These are phyloP conservation scores for Tenthredo mesomela DNA, from an alignment of 2,888 invertebrate genomes.

Conservation along the genomic window DNA sequence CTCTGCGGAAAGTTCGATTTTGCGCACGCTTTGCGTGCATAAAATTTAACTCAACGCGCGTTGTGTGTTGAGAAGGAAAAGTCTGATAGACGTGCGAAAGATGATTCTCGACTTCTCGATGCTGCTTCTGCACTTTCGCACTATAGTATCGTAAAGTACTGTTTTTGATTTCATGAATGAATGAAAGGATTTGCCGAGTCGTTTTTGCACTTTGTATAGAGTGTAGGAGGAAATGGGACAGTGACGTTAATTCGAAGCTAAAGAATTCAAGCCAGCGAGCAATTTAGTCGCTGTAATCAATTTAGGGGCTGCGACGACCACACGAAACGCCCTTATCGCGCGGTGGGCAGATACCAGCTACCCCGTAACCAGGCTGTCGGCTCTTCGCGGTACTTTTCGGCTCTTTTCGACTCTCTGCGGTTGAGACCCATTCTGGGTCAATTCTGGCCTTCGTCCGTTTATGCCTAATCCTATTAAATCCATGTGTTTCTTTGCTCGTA, in stretches of 20 bases:
- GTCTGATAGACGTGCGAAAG: too few relatives aligned
- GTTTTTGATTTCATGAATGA: neutral
- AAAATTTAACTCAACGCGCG: too few relatives aligned
- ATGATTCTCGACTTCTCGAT: too few relatives aligned
- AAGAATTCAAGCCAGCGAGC: conserved; percentile 50
- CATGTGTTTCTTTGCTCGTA: conserved; percentile 16
- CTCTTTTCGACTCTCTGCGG: conserved; percentile 45
- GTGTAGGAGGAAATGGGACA: conserved; percentile 36
- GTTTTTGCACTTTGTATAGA: neutral
- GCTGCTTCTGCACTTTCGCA: too few relatives aligned
- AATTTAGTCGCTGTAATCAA: conserved; percentile 48
- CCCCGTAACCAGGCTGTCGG: conserved; percentile 28
- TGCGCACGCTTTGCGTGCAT: too few relatives aligned
- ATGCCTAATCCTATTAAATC: conserved; percentile 48
- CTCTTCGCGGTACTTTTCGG: conserved; percentile 47
- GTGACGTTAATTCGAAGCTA: conserved; percentile 47
- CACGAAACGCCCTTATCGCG: conserved; percentile 51
- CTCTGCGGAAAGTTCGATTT: too few relatives aligned
- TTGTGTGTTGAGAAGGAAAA: too few relatives aligned
- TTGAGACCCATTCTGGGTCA: conserved; percentile 25
- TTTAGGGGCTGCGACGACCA: conserved; percentile 42
- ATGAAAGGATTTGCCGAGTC: neutral
- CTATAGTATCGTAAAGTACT: too few relatives aligned
- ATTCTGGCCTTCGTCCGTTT: conserved; percentile 30
- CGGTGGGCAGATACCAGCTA: conserved; percentile 44